A percentile compares a stretch with the other conserved stretches of the same genome.
These are phyloP conservation scores for Channa maculata DNA, from an alignment of 2,113 vertebrate species.

Conservation along the genomic window DNA sequence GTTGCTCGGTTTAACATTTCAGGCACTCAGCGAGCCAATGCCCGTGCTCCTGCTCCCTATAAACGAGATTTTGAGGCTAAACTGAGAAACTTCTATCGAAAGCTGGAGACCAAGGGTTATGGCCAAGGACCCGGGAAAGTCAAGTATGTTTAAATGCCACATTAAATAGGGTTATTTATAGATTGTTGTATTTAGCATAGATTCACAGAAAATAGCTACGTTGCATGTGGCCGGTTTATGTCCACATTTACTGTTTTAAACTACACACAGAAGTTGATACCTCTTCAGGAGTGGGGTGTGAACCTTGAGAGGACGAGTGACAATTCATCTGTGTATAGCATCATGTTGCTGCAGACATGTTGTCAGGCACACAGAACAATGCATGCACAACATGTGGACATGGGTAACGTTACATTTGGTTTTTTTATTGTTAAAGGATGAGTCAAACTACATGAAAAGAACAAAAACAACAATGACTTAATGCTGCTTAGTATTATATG, in stretches of 20 bases:
- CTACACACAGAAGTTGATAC: no score
- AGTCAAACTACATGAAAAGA: neutral
- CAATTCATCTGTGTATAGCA: no score
- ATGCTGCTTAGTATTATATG: neutral
- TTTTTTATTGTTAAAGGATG: neutral
- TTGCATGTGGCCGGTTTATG: neutral
- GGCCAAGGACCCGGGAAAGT: constrained; percentile 98
- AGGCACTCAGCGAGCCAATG: constrained; percentile 98
- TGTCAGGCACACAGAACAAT: no score
- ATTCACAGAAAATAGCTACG: neutral
- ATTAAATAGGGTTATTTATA: neutral
- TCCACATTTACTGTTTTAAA: neutral
- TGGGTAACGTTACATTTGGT: no score
- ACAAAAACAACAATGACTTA: neutral
- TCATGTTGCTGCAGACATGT: no score
- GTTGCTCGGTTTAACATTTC: constrained; percentile 21
- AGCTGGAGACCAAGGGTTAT: constrained; percentile 98
- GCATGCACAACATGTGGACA: no score
- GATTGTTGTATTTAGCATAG: neutral
- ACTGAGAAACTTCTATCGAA: constrained; percentile 98
- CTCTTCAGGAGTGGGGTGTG: no score
- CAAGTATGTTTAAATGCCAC: constrained; percentile 85
- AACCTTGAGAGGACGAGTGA: no score
- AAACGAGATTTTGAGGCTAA: constrained; percentile 99
- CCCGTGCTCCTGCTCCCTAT: constrained; percentile 96